phyloP scores from a whole-genome alignment of 2,113 vertebrate genomes.

The Paedocypris sp. region DNA sequence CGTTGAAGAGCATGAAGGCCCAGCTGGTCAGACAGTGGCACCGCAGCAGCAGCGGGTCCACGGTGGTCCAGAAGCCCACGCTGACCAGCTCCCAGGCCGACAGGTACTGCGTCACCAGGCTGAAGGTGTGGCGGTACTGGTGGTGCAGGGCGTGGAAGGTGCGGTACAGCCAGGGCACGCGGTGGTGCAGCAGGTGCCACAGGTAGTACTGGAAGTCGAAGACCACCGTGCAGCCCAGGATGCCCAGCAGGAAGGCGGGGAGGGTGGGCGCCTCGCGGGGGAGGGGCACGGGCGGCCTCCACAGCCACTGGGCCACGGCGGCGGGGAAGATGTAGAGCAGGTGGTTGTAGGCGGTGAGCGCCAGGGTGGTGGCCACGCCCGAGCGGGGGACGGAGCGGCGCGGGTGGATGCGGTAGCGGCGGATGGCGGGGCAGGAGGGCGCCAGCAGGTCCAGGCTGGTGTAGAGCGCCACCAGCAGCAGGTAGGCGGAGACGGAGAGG shows the following conservation, averaged over 20 bases:
- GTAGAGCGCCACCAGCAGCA: conserved; percentile 56
- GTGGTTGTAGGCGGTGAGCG: conserved; percentile 62
- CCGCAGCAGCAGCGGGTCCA: conserved; percentile 61
- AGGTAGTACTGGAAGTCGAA: conserved; percentile 73
- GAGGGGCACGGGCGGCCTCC: conserved; percentile 59
- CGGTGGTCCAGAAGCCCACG: conserved; percentile 64
- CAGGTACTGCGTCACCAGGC: conserved; percentile 67
- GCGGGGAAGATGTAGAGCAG: conserved; percentile 65
- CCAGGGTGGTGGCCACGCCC: conserved; percentile 54
- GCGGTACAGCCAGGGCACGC: conserved; percentile 61
- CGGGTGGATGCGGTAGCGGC: conserved; percentile 59
- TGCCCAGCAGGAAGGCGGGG: conserved; percentile 56
- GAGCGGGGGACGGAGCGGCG: conserved; percentile 51
- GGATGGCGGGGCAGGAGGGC: conserved; percentile 55
- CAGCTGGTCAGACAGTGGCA: conserved; percentile 67
- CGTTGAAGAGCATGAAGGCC: conserved; percentile 68
- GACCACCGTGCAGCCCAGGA: conserved; percentile 63
- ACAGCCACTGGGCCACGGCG: conserved; percentile 64
- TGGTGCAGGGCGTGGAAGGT: conserved; percentile 70
- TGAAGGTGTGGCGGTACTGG: conserved; percentile 64
- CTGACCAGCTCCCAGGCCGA: conserved; percentile 67
- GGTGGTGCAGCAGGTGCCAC: conserved; percentile 68
- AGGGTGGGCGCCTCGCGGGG: conserved; percentile 55
- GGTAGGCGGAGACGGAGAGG: conserved; percentile 61
- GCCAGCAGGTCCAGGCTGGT: conserved; percentile 62